Conservation (phyloP, 92 coral and sea anemone genomes). For the Porites lobata region DNA sequence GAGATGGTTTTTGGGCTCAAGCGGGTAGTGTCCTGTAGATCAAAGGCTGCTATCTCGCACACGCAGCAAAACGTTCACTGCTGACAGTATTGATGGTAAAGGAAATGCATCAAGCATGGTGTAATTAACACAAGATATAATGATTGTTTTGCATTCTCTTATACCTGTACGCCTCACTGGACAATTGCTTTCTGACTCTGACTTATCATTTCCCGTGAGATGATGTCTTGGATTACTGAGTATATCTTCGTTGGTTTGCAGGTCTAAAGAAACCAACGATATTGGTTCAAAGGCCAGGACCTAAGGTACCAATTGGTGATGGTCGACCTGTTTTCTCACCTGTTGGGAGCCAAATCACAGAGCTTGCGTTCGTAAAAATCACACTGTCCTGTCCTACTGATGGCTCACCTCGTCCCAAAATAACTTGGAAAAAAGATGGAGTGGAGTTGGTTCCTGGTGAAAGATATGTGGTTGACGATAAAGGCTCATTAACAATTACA, state of each 20-base stretch:
- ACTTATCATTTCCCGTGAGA: background rate
- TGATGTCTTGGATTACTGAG: background rate
- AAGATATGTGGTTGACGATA: constrained; percentile 34
- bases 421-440: constrained; percentile 79
- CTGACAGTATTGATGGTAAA: constrained; percentile 67
- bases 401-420: constrained; percentile 73
- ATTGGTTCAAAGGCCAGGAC: constrained; percentile 46
- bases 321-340: constrained; percentile 59
- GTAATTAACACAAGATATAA: background rate
- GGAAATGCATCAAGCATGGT: constrained; percentile 65
- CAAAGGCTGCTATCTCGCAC: no score
- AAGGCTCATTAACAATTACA: constrained; percentile 63
- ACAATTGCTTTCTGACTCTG: background rate
- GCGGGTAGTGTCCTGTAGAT: no score
- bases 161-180: no score
- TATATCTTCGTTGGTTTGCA: background rate
- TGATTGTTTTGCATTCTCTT: no score
- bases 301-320: constrained; percentile 50
- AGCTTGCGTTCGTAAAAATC: constrained; percentile 63
- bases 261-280: constrained; percentile 46
- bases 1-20: no score
- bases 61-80: no score
- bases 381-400: constrained; percentile 70
- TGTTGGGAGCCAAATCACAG: constrained; percentile 78
- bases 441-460: constrained; percentile 41